Conservation (phyloP, 2,888 invertebrate genomes). For the Parnassius orleans region DNA sequence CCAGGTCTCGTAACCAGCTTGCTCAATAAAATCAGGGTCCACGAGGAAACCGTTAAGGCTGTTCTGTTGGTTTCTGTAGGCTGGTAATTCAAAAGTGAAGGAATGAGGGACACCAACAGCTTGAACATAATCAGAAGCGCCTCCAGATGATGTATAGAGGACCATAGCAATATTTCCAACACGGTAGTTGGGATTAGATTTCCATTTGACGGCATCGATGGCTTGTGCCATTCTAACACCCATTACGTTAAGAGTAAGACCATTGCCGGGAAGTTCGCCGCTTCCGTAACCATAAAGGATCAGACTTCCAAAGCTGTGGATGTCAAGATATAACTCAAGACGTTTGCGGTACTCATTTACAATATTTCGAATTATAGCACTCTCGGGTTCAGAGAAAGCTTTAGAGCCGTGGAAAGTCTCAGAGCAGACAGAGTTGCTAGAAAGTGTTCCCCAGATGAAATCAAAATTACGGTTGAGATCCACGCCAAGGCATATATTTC, state of each 20-base stretch:
- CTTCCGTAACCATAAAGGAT: slow-evolving; percentile 66
- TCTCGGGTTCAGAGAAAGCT: slow-evolving; percentile 86
- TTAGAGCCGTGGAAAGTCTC: slow-evolving; percentile 83
- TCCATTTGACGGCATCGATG: slow-evolving; percentile 73
- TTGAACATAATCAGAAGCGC: slow-evolving; percentile 83
- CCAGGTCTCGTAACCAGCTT: slow-evolving; percentile 82
- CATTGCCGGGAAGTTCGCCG: slow-evolving; percentile 71
- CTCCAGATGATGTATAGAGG: slow-evolving; percentile 81
- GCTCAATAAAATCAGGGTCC: slow-evolving; percentile 75
- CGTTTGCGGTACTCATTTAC: slow-evolving; percentile 66
- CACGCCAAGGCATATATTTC: slow-evolving; percentile 80
- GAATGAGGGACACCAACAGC: slow-evolving; percentile 73
- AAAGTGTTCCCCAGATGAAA: slow-evolving; percentile 76
- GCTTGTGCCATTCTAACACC: slow-evolving; percentile 66
- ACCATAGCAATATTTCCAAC: slow-evolving; percentile 73
- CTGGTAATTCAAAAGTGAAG: slow-evolving; percentile 84
- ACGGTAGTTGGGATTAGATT: slow-evolving; percentile 61
- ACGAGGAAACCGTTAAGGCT: slow-evolving; percentile 75
- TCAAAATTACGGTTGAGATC: slow-evolving; percentile 89
- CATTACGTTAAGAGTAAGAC: slow-evolving; percentile 53
- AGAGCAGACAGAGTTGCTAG: slow-evolving; percentile 75
- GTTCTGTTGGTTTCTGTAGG: slow-evolving; percentile 42
- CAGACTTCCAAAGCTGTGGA: slow-evolving; percentile 88
- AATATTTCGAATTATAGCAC: slow-evolving; percentile 77
- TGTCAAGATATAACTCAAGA: slow-evolving; percentile 84